Evolutionary conservation across 1,140 invertebrate genomes (phyloP), one percentile per base, ranked within the genome.

Genomic region (Drosophila biarmipes): DNA sequence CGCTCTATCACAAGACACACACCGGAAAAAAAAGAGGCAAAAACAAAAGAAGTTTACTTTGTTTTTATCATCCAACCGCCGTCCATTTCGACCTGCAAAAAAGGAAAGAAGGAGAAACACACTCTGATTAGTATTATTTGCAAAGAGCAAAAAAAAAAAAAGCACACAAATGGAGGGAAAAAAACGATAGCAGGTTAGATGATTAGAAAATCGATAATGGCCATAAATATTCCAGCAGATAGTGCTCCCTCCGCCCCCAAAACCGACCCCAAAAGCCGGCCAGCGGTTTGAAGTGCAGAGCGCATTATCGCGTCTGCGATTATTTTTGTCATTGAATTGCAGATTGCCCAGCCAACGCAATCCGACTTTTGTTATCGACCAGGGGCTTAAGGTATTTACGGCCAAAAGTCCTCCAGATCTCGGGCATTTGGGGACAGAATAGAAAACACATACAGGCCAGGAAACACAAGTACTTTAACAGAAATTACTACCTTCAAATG

Each of bases 201-300:
- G 66, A 69, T 69, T 68, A 69, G 63, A 69, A 69, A 69, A 69
- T 69, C 66, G 66, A 69, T 69, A 69, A 69, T 45, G 63, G 62
- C 66, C 66, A 68, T 69, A 69, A 69, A 69, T 69, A 69, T 45
- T 69, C 49, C 46, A 69, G 31, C 52, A 55, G 66, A 69, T 69
- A 69, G 68, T 68, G 66, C 38, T 15, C 31, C 40, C 38, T 19
- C 38, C n/a, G n/a, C 17, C 17, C 21, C 53, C 53, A 7, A 17
- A 40, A 19, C n/a, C 15, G 12, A 17, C 15, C 11, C 29, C 19
- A 21, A 8, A 62, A 57, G 1, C 7, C 35, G 11, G 38, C 24
- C 31, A 64, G 56, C 56, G 56, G 62, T 63, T 58, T 66, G 57
- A 66, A 66, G 62, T 66, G 62, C 62, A 59, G 15, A 59, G 29